Base-by-base conservation (phyloP, 2,888 invertebrate genomes). In the Gonocerus acuteangulatus region DNA sequence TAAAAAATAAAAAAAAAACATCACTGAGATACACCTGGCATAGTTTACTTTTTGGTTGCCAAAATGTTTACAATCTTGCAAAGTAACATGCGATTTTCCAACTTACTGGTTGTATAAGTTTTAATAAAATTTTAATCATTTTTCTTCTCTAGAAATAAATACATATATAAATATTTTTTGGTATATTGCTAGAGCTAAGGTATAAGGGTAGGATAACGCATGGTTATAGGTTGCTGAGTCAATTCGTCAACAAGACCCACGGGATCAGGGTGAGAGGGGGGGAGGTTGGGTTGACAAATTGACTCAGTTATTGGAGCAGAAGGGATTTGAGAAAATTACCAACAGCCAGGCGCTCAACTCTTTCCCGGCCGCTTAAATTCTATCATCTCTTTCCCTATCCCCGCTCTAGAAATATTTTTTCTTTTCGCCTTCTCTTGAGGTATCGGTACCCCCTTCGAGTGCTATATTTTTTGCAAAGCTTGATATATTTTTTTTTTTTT, bases 291-390 rank as follows among this genome's bases (percentile, higher is more conserved):
- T 27, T 51, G 51, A 51, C 34, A 51, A 51, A 51, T 51, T 51
- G 51, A 51, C 19, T 34, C 32, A 34, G 51, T 51, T 51, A 51
- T 51, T 51, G 51, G 51, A 51, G 51, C 34, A 34, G 51, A 51
- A 51, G 34, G 51, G 51, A 36, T 51, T 51, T 51, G 19, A 51
- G 51, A 51, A 51, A 51, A 51, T 51, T 51, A 51, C 51, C 51
- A 51, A 34, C 3, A 15, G 16, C 36, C 21, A n/a, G 51, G 32
- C 32, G 19, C 34, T 34, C 32, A 51, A 27, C 34, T 19, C 34
- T 51, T n/a, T 34, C 36, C 51, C 19, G 9, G 27, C n/a, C 18
- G 51, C 51, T 32, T 23, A 32, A 48, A 48, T 27, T 27, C 27
- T 27, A 27, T 27, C 27, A 27, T 27, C 27, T 27, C 27, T 27